Evolutionary conservation across 2,888 invertebrate genomes (phyloP).

Genomic region (Allacma fusca): DNA sequence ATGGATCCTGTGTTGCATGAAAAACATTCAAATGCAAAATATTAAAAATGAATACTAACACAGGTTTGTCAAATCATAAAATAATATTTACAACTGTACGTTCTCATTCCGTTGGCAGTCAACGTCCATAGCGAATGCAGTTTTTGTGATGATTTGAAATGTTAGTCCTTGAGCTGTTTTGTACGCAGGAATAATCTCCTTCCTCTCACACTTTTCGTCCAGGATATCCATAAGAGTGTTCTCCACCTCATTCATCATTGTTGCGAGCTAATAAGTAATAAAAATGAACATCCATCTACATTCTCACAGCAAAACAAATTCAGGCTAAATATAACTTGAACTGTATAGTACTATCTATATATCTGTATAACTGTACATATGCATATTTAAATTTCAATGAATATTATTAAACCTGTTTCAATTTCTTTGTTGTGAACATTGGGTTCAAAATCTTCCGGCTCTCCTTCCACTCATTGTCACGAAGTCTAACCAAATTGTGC

Average conservation of each 20-base stretch:
- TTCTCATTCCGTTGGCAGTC: slow-evolving; percentile 61
- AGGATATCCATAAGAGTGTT: slow-evolving; percentile 59
- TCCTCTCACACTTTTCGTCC: slow-evolving; percentile 56
- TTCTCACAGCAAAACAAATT: too few species aligned
- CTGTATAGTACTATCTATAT: too few species aligned
- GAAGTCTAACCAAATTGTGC: slow-evolving; percentile 58
- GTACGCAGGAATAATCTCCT: slow-evolving; percentile 57
- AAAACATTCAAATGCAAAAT: not conserved
- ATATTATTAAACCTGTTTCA: slow-evolving; percentile 53
- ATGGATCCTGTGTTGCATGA: slow-evolving; percentile 49
- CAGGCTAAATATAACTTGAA: too few species aligned
- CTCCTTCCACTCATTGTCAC: slow-evolving; percentile 60
- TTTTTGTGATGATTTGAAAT: slow-evolving; percentile 60
- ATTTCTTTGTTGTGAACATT: slow-evolving; percentile 59
- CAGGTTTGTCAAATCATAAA: not conserved
- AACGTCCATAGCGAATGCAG: slow-evolving; percentile 61
- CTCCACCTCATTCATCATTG: slow-evolving; percentile 61
- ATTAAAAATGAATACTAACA: not conserved
- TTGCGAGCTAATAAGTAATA: slow-evolving; percentile 50
- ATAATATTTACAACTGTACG: slow-evolving; percentile 42
- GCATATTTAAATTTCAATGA: slow-evolving; percentile 7
- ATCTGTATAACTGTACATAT: not conserved
- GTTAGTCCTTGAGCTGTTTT: slow-evolving; percentile 58
- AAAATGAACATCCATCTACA: too few species aligned
- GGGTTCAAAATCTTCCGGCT: slow-evolving; percentile 60